A percentile compares a stretch with the other conserved stretches of the same genome.
Evolutionary conservation across 2,797 vertebrate species (phyloP).

Genomic region (Sebastes taczanowskii): DNA sequence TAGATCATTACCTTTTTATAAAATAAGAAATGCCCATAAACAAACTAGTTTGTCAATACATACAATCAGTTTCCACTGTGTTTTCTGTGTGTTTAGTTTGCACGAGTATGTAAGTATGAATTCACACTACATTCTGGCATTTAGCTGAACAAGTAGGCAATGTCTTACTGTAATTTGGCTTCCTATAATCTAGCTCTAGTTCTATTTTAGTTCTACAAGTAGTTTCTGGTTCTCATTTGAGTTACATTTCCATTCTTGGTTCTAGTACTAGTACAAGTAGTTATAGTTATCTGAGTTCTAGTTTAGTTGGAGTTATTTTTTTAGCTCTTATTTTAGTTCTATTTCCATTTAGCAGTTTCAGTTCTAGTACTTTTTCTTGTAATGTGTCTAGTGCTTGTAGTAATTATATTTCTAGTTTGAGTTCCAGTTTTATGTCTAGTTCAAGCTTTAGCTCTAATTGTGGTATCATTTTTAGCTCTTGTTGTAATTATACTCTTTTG

Average conservation of each 20-base stretch:
- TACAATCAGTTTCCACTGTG: neutral
- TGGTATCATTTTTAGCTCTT: neutral
- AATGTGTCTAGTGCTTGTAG: neutral
- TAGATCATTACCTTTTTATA: neutral
- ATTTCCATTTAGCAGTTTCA: neutral
- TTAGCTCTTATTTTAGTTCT: neutral
- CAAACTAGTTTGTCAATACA: neutral
- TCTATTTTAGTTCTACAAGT: neutral
- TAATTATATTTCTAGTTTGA: neutral
- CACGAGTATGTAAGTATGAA: neutral
- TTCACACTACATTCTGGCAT: neutral
- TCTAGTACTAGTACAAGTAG: neutral
- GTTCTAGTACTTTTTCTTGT: neutral
- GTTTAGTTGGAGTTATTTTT: neutral
- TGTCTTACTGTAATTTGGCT: neutral
- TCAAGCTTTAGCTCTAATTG: neutral
- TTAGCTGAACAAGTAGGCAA: neutral
- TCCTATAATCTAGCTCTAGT: neutral
- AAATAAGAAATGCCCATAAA: neutral
- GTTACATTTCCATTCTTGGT: neutral
- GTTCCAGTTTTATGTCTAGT: neutral
- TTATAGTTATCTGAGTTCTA: neutral
- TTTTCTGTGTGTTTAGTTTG: neutral
- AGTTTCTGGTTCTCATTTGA: neutral
- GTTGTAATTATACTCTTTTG: neutral